These are phyloP conservation scores for Actinia equina DNA, from an alignment of 64 coral and sea anemone species.

Conservation along the genomic window DNA sequence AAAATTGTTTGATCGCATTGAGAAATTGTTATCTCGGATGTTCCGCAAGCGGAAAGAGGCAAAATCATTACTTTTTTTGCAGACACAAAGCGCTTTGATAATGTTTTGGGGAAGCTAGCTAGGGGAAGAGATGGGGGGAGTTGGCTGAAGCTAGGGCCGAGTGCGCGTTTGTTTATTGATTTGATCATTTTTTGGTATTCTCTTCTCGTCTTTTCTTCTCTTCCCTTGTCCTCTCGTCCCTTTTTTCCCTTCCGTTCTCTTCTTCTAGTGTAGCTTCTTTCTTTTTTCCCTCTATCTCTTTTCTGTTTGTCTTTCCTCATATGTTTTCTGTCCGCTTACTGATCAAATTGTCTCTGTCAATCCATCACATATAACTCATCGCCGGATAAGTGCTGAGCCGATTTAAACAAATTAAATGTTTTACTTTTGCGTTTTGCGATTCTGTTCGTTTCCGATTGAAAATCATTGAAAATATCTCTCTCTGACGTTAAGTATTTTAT, in stretches of 20 bases:
- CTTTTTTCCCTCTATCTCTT: neutral
- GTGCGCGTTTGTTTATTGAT: too few species aligned
- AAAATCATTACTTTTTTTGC: neutral
- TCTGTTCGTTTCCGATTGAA: neutral
- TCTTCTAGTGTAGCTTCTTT: neutral
- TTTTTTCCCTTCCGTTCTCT: neutral
- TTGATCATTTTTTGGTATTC: too few species aligned
- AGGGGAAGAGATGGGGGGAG: too few species aligned
- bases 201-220: neutral
- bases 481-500: neutral
- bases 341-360: neutral
- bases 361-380: neutral
- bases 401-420: neutral
- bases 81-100: neutral
- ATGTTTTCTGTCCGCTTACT: neutral
- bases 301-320: neutral
- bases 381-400: neutral
- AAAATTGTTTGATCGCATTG: neutral
- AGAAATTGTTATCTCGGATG: slow-evolving; percentile 2
- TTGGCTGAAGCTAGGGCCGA: too few species aligned
- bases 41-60: neutral
- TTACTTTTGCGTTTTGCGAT: neutral
- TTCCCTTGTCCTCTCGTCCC: neutral
- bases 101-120: neutral
- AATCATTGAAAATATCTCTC: neutral